Conservation (phyloP, 92 coral and sea anemone species). For the Siderastrea siderea region DNA sequence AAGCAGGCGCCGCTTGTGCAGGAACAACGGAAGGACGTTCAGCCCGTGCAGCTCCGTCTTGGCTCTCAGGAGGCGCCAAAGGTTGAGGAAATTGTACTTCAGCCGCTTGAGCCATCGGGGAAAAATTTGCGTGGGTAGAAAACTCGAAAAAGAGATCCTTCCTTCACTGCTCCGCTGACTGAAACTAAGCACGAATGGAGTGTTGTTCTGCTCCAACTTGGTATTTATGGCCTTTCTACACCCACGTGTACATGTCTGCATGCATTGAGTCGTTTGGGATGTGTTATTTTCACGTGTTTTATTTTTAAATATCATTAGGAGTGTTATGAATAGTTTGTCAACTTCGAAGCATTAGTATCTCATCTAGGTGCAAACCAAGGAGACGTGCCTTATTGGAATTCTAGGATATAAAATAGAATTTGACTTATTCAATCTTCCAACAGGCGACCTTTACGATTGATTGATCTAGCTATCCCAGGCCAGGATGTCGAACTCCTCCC, state of each 20-base stretch:
- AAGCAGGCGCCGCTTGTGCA: constrained; percentile 19
- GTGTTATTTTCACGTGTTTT: constrained; percentile 1
- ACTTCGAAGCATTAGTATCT: too few species aligned
- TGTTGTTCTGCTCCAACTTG: constrained; percentile 2
- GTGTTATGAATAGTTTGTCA: constrained; percentile 10
- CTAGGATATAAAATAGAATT: too few species aligned
- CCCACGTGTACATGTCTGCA: constrained; percentile 16
- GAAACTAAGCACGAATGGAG: constrained; percentile 17
- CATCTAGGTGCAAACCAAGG: too few species aligned
- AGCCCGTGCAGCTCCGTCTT: neutral
- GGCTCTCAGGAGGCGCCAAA: neutral
- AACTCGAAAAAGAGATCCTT: too few species aligned
- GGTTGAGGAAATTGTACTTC: constrained; percentile 21
- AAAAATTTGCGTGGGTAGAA: constrained; percentile 4
- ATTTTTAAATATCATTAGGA: neutral
- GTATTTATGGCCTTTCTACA: constrained; percentile 19
- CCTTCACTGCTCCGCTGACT: constrained; percentile 34
- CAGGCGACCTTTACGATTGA: too few species aligned
- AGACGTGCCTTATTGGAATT: too few species aligned
- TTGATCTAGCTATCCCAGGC: too few species aligned
- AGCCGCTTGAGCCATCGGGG: neutral
- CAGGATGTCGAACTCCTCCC: too few species aligned
- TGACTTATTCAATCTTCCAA: too few species aligned
- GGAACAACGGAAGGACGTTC: neutral
- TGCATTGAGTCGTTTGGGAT: neutral